Evolutionary conservation across 2,797 vertebrate genomes (phyloP), one percentile per base, ranked within the genome.

Genomic region (Poeciliopsis infans): DNA sequence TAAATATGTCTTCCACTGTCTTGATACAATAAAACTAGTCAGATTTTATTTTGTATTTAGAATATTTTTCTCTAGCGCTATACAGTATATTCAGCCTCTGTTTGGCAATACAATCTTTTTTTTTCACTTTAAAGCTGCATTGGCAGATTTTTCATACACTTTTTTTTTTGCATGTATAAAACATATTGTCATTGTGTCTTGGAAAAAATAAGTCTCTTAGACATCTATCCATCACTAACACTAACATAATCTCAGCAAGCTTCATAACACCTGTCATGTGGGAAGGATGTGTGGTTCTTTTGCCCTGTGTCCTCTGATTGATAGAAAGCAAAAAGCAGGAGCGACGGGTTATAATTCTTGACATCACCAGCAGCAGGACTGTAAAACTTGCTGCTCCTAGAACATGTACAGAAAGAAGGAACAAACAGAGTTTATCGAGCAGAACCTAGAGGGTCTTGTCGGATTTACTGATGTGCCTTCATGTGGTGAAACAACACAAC

Each of bases 261-360:
- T 74, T 80, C 81, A 79, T 64, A 47, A 64, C 80, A 85, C 79
- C 86, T 89, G 91, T 91, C 90, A 85, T 84, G 83, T 57, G 72
- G 45, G 79, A 81, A 76, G 72, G 41, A 84, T 88, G 80, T 47
- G 70, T 82, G 77, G 77, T 72, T 87, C 81, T 81, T 83, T 79
- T 75, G 72, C 81, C 80, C 79, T 86, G 61, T 76, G 79, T 69
- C 71, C 72, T 59, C 72, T 92, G 89, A 94, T 91, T 93, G 91
- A 95, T 92, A 80, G 87, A 79, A 89, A 84, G 87, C 87, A 91
- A 91, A 92, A 88, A 82, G 84, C 72, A 55, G 83, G 88, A 85
- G 69, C 81, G 83, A 82, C 70, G 82, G 87, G 88, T 91, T 92
- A 93, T 92, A 93, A 91, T 90, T 92, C 87, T 84, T 88, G 87